Evolutionary conservation across 1,140 invertebrate species (phyloP), one percentile per base, ranked within the genome.

Genomic region (Drosophila kohkoa): DNA sequence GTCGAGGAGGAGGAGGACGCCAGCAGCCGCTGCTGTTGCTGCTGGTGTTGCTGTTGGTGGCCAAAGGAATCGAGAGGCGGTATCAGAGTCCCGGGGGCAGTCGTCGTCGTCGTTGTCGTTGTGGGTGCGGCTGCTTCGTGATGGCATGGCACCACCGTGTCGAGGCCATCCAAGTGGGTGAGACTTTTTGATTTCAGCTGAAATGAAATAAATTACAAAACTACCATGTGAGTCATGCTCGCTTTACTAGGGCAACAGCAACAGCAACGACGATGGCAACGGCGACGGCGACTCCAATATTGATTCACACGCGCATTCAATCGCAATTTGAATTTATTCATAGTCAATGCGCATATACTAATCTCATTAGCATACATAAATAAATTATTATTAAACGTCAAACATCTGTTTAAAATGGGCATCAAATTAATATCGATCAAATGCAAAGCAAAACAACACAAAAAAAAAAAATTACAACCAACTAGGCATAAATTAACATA

Each of bases 151-250:
- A 82, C 77, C 77, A 76, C 69, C 35, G 91, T 79, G 63, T 92
- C 79, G 52, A 92, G 77, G 76, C 88, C 87, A 90, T 92, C 92
- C 72, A 92, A 81, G 70, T 92, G 91, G 41, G 92, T 92, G 54
- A 92, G 85, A 73, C 92, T 92, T 87, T 92, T 92, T 51, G 92
- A 92, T 91, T 92, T 92, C 60, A 92, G 66, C 92, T 92, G 78
- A 41, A 87, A 91, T 58, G 57, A 65, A 81, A 63, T 60, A 65
- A 79, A 75, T 78, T 43, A 41, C 75, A 81, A 81, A 69, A 74
- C 35, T 66, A 25, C 52, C 2, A 38, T 77, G 43, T 70, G 57
- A 67, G 48, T 43, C 49, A 71, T 41, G 7, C 32, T 16, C 54
- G 30, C 7, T 41, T 41, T 41, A n/a, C 11, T 32, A 1, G 30